These are phyloP conservation scores for Synaphobranchus kaupii DNA, from an alignment of 2,797 vertebrate species.

Conservation along the genomic window DNA sequence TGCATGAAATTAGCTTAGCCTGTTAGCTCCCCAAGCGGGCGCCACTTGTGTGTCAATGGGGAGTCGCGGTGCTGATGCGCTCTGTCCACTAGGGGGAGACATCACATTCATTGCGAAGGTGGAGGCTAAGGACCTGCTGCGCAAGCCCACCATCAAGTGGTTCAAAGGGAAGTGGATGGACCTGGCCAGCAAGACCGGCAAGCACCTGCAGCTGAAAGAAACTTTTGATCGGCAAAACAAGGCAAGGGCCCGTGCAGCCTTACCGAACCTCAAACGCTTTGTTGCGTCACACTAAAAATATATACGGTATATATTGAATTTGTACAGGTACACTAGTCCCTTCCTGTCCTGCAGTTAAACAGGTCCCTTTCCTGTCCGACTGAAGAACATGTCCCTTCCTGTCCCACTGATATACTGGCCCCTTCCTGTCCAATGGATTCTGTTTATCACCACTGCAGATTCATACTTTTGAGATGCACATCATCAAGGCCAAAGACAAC, in stretches of 20 bases:
- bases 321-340: neutral
- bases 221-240: constrained; percentile 88
- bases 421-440: neutral
- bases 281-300: no score
- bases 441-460: constrained; percentile 65
- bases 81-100: constrained; percentile 58
- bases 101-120: constrained; percentile 93
- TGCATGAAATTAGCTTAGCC: neutral
- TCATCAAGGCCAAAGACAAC: constrained; percentile 97
- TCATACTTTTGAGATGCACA: constrained; percentile 97
- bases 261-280: neutral
- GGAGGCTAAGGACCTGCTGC: constrained; percentile 94
- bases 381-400: neutral
- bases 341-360: no score
- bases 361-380: neutral
- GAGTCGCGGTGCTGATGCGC: neutral
- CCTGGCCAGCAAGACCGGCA: constrained; percentile 96
- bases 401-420: neutral
- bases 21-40: no score
- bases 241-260: constrained; percentile 62
- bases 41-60: neutral
- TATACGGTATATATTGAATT: no score
- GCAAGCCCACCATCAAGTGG: constrained; percentile 94
- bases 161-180: constrained; percentile 99
- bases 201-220: constrained; percentile 95